Evolutionary conservation across 1,140 invertebrate genomes (phyloP).

Genomic region (Aphaenogaster floridana): DNA sequence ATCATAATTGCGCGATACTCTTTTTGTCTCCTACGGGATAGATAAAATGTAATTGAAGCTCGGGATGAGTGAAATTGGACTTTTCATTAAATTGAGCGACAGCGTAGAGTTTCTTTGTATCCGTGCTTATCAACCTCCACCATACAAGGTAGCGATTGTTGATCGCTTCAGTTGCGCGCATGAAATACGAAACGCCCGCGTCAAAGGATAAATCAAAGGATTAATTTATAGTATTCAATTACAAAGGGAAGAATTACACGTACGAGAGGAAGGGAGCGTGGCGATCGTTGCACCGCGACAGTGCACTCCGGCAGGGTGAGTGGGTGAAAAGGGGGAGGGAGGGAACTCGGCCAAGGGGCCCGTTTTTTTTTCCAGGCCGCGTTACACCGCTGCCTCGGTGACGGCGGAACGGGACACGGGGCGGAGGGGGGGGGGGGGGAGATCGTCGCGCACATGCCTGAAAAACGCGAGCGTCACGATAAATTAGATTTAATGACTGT

Average conservation of each 20-base stretch:
- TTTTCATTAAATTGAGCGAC: conserved; percentile 48
- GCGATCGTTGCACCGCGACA: conserved; percentile 45
- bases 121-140: conserved; percentile 46
- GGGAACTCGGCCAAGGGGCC: conserved; percentile 60
- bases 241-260: conserved; percentile 61
- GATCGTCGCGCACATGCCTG: conserved; percentile 71
- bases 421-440: no score
- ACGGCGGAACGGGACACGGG: neutral
- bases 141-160: conserved; percentile 50
- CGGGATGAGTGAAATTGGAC: conserved; percentile 41
- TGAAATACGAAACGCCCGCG: conserved; percentile 53
- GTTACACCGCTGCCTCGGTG: conserved; percentile 46
- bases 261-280: conserved; percentile 20
- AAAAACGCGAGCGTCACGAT: conserved; percentile 82
- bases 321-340: neutral
- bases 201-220: conserved; percentile 63
- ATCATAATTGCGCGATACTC: conserved; percentile 13
- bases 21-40: neutral
- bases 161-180: conserved; percentile 53
- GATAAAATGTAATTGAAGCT: conserved; percentile 44
- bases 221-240: conserved; percentile 66
- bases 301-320: conserved; percentile 2
- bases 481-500: conserved; percentile 86
- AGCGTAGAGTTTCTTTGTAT: conserved; percentile 54
- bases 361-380: conserved; percentile 49